Evolutionary conservation across 2,888 invertebrate species (phyloP).

Genomic region (Drosophila anomalata): DNA sequence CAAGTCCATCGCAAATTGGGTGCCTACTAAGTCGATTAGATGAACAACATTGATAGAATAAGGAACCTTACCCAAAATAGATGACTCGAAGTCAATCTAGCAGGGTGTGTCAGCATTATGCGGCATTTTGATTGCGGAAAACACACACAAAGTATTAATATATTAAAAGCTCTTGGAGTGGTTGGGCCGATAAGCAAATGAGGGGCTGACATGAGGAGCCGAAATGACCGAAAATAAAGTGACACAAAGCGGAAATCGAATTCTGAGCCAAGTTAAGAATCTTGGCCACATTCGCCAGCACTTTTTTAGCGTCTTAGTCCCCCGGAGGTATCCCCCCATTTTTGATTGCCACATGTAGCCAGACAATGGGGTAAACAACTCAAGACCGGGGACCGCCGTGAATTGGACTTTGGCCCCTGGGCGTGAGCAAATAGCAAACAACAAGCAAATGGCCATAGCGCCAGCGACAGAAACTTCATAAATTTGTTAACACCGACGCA

Average conservation of each 20-base stretch:
- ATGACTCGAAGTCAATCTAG: constrained; percentile 27
- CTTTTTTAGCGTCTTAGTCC: neutral
- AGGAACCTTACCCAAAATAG: constrained; percentile 18
- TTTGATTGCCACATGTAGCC: constrained; percentile 30
- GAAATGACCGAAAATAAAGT: constrained; percentile 39
- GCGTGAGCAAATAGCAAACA: constrained; percentile 46
- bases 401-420: constrained; percentile 50
- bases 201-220: constrained; percentile 32
- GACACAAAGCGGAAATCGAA: constrained; percentile 50
- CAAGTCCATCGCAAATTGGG: neutral
- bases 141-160: constrained; percentile 28
- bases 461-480: constrained; percentile 40
- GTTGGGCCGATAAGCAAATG: constrained; percentile 44
- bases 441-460: constrained; percentile 24
- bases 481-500: constrained; percentile 53
- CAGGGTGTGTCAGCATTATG: constrained; percentile 44
- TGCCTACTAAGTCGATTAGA: constrained; percentile 19
- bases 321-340: constrained; percentile 1
- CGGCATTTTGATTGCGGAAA: constrained; percentile 33
- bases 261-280: constrained; percentile 43
- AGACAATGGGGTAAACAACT: constrained; percentile 40
- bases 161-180: constrained; percentile 44
- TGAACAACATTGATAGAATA: constrained; percentile 20
- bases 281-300: constrained; percentile 19
- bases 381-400: constrained; percentile 45